Percentiles rank a stretch among this genome's conserved stretches.
Conservation (phyloP, 1,140 invertebrate genomes). For the Latrodectus geometricus region DNA sequence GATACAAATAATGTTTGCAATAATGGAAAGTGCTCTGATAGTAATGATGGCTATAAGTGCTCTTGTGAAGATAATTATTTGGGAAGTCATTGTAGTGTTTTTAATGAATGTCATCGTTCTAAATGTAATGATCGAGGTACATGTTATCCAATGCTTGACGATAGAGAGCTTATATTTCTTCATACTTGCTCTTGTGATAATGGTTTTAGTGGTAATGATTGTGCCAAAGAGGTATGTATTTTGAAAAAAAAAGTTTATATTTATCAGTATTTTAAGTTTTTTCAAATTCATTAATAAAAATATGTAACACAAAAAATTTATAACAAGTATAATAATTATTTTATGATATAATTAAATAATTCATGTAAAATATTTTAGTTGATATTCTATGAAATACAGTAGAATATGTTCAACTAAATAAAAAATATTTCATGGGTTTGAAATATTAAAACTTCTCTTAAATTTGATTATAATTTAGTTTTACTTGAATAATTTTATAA, state of each 20-base stretch:
- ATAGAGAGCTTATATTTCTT: slow-evolving; percentile 20
- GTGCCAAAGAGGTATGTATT: slow-evolving; percentile 41
- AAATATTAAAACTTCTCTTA: too few relatives aligned
- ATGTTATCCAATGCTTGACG: slow-evolving; percentile 25
- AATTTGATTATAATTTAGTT: too few relatives aligned
- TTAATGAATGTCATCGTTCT: slow-evolving; percentile 29
- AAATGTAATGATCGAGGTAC: slow-evolving; percentile 36
- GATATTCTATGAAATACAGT: too few relatives aligned
- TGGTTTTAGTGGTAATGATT: slow-evolving; percentile 42
- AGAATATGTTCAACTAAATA: too few relatives aligned
- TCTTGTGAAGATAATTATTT: slow-evolving; percentile 90
- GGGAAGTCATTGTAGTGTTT: slow-evolving; percentile 80
- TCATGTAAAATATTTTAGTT: too few relatives aligned
- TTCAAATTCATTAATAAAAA: not conserved
- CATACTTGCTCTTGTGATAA: slow-evolving; percentile 34
- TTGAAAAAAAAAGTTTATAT: not conserved
- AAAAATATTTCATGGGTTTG: too few relatives aligned
- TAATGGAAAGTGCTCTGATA: slow-evolving; percentile 88
- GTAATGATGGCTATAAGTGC: slow-evolving; percentile 83
- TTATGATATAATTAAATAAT: too few relatives aligned
- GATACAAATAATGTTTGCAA: slow-evolving; percentile 81
- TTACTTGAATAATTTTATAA: too few relatives aligned
- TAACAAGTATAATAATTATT: not conserved
- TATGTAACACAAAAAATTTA: not conserved
- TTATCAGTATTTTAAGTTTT: not conserved